Evolutionary conservation across 1,140 invertebrate genomes (phyloP).

Genomic region (Trachelipus rathkii): DNA sequence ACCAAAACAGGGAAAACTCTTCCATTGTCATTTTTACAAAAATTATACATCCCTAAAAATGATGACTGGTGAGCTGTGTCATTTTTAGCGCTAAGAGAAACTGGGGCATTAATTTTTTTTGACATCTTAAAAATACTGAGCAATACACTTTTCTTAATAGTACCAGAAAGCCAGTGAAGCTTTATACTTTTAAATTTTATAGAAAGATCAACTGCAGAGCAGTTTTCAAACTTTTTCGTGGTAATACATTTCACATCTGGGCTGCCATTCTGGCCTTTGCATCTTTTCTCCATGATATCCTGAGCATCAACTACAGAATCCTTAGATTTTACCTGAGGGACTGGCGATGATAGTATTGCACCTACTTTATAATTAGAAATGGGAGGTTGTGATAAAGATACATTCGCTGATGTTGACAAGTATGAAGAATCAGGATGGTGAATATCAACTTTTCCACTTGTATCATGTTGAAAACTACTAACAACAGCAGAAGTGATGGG

Average conservation of each 20-base stretch:
- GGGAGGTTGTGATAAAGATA: no score
- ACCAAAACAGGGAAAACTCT: not conserved
- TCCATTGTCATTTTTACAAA: not conserved
- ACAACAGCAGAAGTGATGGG: no score
- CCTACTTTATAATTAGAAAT: no score
- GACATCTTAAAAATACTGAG: not conserved
- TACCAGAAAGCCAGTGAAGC: conserved; percentile 1
- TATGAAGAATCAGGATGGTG: no score
- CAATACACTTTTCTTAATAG: not conserved
- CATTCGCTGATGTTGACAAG: no score
- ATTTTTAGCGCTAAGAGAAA: not conserved
- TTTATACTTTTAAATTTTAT: not conserved
- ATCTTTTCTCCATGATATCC: not conserved
- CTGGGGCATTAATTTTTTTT: not conserved
- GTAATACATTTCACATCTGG: not conserved
- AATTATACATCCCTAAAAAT: not conserved
- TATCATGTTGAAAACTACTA: no score
- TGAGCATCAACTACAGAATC: no score
- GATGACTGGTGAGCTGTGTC: not conserved
- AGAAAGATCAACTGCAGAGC: not conserved
- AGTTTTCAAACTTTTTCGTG: not conserved
- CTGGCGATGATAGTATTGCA: no score
- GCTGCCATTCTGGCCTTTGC: not conserved
- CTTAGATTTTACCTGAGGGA: no score
- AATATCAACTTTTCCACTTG: no score